A percentile compares a stretch with the other conserved stretches of the same genome.
Evolutionary conservation across 2,113 vertebrate species (phyloP).

Genomic region (Lonchura striata): DNA sequence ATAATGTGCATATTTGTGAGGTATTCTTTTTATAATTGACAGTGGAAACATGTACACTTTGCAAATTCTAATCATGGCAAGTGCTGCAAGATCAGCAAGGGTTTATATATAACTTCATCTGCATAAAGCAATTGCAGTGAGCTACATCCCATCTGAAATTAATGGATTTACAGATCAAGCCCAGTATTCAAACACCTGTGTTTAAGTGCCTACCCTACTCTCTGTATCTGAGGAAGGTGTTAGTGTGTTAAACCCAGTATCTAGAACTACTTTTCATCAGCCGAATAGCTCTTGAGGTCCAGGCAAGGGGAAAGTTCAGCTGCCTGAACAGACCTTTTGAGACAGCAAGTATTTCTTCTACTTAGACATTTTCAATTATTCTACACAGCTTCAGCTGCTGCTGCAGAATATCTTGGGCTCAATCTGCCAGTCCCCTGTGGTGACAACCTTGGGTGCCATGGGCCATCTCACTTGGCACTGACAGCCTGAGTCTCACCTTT

Average conservation of each 20-base stretch:
- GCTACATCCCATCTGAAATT: not conserved
- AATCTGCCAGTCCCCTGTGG: rapidly evolving
- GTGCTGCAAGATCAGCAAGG: slow-evolving; percentile 24
- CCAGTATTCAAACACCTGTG: not conserved
- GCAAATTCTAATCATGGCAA: slow-evolving; percentile 19
- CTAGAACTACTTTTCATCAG: not conserved
- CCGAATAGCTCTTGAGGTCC: not conserved
- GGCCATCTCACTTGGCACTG: not conserved
- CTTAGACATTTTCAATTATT: not conserved
- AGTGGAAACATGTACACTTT: not conserved
- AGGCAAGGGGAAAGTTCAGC: not conserved
- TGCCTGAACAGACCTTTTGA: not conserved
- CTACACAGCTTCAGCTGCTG: not conserved
- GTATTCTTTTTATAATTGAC: slow-evolving; percentile 22
- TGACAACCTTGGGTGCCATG: not conserved
- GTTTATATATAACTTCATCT: slow-evolving; percentile 44
- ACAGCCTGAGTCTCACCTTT: not conserved
- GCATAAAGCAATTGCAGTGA: not conserved
- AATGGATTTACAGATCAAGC: not conserved
- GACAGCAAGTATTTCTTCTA: not conserved
- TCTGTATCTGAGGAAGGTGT: not conserved
- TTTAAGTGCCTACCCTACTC: not conserved
- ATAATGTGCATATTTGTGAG: slow-evolving; percentile 21
- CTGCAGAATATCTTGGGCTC: not conserved
- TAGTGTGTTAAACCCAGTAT: not conserved